A percentile compares a stretch with the other conserved stretches of the same genome.
These are phyloP conservation scores for Temnopleurus reevesii DNA, from an alignment of 53 echinoderm and acorn worm species.

Conservation along the genomic window DNA sequence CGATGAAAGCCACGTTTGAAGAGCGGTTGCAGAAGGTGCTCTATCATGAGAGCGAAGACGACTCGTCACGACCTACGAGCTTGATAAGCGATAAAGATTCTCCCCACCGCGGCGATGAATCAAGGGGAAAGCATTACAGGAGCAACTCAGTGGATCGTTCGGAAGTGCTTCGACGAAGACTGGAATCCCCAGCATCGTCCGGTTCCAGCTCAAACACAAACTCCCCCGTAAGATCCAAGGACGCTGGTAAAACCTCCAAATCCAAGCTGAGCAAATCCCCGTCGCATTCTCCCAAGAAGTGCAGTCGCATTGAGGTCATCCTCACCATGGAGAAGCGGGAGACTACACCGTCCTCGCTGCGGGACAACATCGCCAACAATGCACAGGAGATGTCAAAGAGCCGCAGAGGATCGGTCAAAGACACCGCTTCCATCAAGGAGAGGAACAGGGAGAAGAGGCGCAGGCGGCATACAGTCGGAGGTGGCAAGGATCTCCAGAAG, in stretches of 20 bases:
- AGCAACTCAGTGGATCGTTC: slow-evolving; percentile 66
- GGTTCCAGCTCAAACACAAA: slow-evolving; percentile 15
- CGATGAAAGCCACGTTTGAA: slow-evolving; percentile 93
- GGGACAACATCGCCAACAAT: slow-evolving; percentile 60
- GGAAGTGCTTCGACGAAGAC: slow-evolving; percentile 27
- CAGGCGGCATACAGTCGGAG: slow-evolving; percentile 85
- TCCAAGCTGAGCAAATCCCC: not conserved
- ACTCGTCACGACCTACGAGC: slow-evolving; percentile 44
- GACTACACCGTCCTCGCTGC: slow-evolving; percentile 50
- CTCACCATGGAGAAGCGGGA: slow-evolving; percentile 52
- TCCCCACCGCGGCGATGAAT: slow-evolving; percentile 31
- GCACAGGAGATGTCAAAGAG: slow-evolving; percentile 38
- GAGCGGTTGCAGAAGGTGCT: slow-evolving; percentile 77
- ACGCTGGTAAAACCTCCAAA: not conserved
- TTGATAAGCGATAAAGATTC: slow-evolving; percentile 25
- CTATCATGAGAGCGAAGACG: slow-evolving; percentile 75
- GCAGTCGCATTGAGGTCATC: slow-evolving; percentile 76
- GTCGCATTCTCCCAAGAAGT: slow-evolving; percentile 68
- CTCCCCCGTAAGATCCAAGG: slow-evolving; percentile 8
- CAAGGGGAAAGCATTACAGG: slow-evolving; percentile 53
- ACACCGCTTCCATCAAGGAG: slow-evolving; percentile 76
- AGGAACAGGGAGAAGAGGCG: slow-evolving; percentile 76
- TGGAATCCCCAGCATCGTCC: slow-evolving; percentile 34
- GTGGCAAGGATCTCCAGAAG: slow-evolving; percentile 75
- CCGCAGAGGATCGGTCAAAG: slow-evolving; percentile 46